Conservation (phyloP, 2,888 invertebrate species). For the Sinohyriopsis cumingii region DNA sequence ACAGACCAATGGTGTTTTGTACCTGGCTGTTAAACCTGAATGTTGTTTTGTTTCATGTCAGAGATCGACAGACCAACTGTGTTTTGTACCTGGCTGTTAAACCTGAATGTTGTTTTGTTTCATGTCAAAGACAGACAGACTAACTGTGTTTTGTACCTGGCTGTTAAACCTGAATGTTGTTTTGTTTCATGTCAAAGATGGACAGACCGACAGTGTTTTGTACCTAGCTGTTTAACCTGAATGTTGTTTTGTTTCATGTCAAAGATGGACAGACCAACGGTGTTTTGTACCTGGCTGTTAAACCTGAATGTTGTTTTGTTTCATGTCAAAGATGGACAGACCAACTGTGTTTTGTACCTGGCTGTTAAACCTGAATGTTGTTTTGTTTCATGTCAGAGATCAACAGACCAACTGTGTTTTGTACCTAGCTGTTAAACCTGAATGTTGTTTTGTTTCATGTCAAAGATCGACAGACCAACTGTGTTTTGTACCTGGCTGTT, state of each 20-base stretch:
- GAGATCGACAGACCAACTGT: constrained; percentile 47
- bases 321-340: constrained; percentile 35
- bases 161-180: constrained; percentile 69
- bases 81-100: constrained; percentile 84
- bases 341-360: constrained; percentile 77
- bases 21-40: constrained; percentile 80
- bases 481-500: constrained; percentile 82
- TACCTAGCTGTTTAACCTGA: constrained; percentile 81
- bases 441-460: no score
- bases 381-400: constrained; percentile 25
- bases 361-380: constrained; percentile 74
- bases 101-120: no score
- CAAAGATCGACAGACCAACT: constrained; percentile 43
- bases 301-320: no score
- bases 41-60: not conserved
- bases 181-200: constrained; percentile 29
- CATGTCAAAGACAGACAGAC: constrained; percentile 36
- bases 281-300: constrained; percentile 83
- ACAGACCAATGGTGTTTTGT: constrained; percentile 71
- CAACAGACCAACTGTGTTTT: constrained; percentile 70
- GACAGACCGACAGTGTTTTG: constrained; percentile 70
- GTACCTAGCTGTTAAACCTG: constrained; percentile 81
- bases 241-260: not conserved
- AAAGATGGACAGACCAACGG: constrained; percentile 46
- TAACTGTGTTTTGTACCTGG: constrained; percentile 79